Percentiles rank a stretch among this genome's conserved stretches.
phyloP scores from a whole-genome alignment of 1,140 invertebrate genomes.

The Microplitis demolitor region DNA sequence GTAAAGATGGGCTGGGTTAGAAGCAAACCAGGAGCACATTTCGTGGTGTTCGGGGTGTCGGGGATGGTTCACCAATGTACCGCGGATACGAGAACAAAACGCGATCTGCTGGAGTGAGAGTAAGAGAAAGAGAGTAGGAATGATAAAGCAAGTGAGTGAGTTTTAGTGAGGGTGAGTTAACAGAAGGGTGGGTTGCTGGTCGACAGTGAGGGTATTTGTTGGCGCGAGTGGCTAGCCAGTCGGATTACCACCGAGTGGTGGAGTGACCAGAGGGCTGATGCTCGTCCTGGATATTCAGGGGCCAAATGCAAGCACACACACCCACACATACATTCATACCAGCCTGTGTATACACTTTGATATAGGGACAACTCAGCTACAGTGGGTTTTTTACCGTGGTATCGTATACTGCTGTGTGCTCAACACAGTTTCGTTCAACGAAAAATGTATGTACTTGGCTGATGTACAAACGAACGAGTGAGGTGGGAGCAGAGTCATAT shows the following conservation, averaged over 20 bases:
- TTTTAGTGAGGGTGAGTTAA: conserved; percentile 11
- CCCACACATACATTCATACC: not conserved
- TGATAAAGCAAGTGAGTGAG: conserved; percentile 17
- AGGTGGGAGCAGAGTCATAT: conserved; percentile 8
- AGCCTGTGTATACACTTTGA: too few species aligned
- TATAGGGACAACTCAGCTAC: too few species aligned
- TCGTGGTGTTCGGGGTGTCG: conserved; percentile 58
- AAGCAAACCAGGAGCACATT: conserved; percentile 38
- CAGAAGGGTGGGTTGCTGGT: conserved; percentile 40
- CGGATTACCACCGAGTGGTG: conserved; percentile 56
- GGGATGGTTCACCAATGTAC: conserved; percentile 59
- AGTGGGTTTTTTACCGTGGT: not conserved
- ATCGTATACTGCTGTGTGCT: not conserved
- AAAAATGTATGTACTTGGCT: conserved; percentile 50
- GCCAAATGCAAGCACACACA: not conserved
- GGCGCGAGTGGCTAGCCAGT: conserved; percentile 62
- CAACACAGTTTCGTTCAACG: conserved; percentile 48
- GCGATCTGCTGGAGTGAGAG: not conserved
- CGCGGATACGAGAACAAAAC: conserved; percentile 29
- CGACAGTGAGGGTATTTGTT: conserved; percentile 60
- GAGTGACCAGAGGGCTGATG: conserved; percentile 23
- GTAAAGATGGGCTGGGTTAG: not conserved
- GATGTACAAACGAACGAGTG: conserved; percentile 23
- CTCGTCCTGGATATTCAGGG: conserved; percentile 10
- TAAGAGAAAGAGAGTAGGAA: not conserved